Evolutionary conservation across 2,888 invertebrate species (phyloP), one percentile per base, ranked within the genome.

Genomic region (Andricus curvator): DNA sequence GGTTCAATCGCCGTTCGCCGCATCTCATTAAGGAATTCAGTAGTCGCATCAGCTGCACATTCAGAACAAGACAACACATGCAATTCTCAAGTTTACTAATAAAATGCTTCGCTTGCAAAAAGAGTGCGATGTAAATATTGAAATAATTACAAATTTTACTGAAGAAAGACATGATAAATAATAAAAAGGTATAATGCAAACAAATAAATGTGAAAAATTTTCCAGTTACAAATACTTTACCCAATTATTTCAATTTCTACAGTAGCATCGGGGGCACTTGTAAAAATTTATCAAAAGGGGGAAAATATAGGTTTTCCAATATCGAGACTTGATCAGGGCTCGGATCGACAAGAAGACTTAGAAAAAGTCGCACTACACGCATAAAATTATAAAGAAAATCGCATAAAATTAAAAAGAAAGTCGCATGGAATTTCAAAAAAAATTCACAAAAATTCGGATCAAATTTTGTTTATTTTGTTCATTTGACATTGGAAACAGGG

Each of bases 21-120:
- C 90, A 91, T 91, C 87, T 91, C 91, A 86, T 92, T 91, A 84
- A 91, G 88, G 87, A 90, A 91, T 83, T 90, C 88, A 84, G 88
- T 88, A 78, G 90, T 90, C 78, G 88, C 88, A 84, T 90, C 89
- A 78, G 81, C 91, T 92, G 88, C 79, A 85, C 80, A 88, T 86
- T 83, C 86, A 88, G 85, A 88, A 88, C 78, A 87, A 83, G 86
- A 87, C 81, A 85, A 85, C 82, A 85, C 87, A 86, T 87, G 87
- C 84, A 81, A 66, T 82, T 78, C n/a, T 78, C 60, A 81, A 65
- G 67, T 79, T 81, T 64, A 65, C 60, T 29, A 80, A 64, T 68
- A 48, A 78, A 70, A 76, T 79, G 70, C 44, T 41, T 70, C 62
- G 70, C 44, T 41, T 70, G 62, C 56, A 44, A 70, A 65, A 41